These are phyloP conservation scores for Pyxicephalus adspersus DNA, from an alignment of 2,113 vertebrate species.

Conservation along the genomic window DNA sequence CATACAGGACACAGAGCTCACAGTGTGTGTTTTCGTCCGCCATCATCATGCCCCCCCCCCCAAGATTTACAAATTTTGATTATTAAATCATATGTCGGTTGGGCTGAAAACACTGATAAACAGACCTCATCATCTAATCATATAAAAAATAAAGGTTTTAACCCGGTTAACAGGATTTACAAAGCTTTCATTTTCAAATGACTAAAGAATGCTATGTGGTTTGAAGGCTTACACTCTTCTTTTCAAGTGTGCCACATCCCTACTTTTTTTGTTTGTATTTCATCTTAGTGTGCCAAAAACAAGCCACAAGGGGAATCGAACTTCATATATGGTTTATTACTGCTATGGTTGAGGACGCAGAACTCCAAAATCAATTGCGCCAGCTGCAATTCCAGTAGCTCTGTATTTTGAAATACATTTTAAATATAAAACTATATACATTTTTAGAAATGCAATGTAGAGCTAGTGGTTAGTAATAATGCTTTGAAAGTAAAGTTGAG, in stretches of 20 bases:
- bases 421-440: neutral
- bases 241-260: constrained; percentile 39
- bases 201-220: constrained; percentile 14
- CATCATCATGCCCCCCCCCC: too few relatives aligned
- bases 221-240: constrained; percentile 43
- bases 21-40: too few relatives aligned
- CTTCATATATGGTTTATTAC: constrained; percentile 5
- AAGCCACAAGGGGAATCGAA: constrained; percentile 60
- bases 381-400: neutral
- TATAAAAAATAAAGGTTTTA: too few relatives aligned
- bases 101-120: too few relatives aligned
- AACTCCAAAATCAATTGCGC: neutral
- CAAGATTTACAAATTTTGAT: too few relatives aligned
- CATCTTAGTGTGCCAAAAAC: neutral
- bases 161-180: constrained; percentile 31
- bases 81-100: too few relatives aligned
- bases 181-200: constrained; percentile 15
- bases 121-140: too few relatives aligned
- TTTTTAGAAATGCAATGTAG: too few relatives aligned
- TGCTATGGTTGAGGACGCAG: constrained; percentile 18
- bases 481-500: too few relatives aligned
- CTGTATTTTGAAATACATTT: neutral
- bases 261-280: neutral
- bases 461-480: too few relatives aligned
- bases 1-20: too few relatives aligned